A percentile compares a stretch with the other conserved stretches of the same genome.
Evolutionary conservation across 2,113 vertebrate genomes (phyloP).

Genomic region (Rhegmatorhina hoffmannsi): DNA sequence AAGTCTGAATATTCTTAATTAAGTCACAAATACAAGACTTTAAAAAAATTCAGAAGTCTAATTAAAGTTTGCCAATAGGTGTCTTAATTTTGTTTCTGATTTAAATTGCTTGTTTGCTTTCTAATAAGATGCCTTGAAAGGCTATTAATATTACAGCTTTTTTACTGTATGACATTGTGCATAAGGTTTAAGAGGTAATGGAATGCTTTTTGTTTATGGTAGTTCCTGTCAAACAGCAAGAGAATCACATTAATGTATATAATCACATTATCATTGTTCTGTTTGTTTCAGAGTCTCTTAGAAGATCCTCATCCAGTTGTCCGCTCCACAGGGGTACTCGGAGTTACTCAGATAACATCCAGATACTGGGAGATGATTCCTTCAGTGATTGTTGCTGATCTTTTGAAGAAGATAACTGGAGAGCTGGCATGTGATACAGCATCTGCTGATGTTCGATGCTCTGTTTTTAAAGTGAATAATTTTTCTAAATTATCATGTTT

Average conservation of each 20-base stretch:
- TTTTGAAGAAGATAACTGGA: slow-evolving; percentile 84
- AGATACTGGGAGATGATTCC: slow-evolving; percentile 95
- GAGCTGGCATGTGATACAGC: slow-evolving; percentile 83
- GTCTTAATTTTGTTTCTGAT: background rate
- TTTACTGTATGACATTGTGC: background rate
- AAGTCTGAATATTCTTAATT: background rate
- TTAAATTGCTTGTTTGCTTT: background rate
- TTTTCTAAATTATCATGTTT: background rate
- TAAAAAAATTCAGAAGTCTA: background rate
- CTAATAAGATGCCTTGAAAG: background rate
- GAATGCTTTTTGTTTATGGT: background rate
- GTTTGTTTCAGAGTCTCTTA: slow-evolving; percentile 81
- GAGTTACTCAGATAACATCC: slow-evolving; percentile 87
- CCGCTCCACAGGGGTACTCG: slow-evolving; percentile 86
- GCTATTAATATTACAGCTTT: background rate
- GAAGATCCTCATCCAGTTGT: slow-evolving; percentile 89
- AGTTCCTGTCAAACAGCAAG: background rate
- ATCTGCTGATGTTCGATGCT: slow-evolving; percentile 90
- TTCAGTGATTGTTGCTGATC: slow-evolving; percentile 82
- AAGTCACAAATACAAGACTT: background rate
- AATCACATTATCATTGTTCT: background rate
- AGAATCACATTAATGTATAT: background rate
- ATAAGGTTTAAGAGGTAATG: background rate
- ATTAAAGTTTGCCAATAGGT: background rate
- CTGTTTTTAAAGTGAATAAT: slow-evolving; percentile 88